Evolutionary conservation across 2,888 invertebrate species (phyloP), one percentile per base, ranked within the genome.

Genomic region (Dryomyza anilis): DNA sequence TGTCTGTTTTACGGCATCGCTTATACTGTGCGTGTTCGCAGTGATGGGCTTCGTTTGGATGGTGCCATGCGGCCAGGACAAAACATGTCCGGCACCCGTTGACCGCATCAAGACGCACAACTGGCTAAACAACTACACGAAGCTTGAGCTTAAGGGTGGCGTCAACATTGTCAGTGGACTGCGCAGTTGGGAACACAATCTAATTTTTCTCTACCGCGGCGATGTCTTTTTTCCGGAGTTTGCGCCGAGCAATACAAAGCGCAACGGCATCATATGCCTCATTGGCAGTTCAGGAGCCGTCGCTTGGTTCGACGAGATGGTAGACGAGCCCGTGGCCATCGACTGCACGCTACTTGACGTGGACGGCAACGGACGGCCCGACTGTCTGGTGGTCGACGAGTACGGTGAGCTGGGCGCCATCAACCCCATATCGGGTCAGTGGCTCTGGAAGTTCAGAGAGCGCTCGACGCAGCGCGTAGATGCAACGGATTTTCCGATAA

Each of bases 331-430:
- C 0, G 86, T 86, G 25, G 87, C 89, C 74, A 88, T 93, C 33
- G 89, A 92, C 76, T 94, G 94, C 76, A 86, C 88, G 25, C 81
- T 90, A 1, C 84, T 93, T 60, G 93, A 93, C 83, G 87, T 90
- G 0, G 89, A 92, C 78, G 85, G 84, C 58, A 90, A 92, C 77
- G 89, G 88, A 10, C 86, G 87, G 61, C 86, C 88, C 12, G 92
- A 93, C 75, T 94, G 94, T 71, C 85, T 94, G 62, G 87, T 93
- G 5, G 86, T 90, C 19, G 92, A 92, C 23, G 87, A 89, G 33
- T 88, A 87, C 69, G 92, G 92, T 0, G 84, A 89, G 64, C 70
- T 88, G 67, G 86, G 86, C 53, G 87, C 86, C 48, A 85, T 90
- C 12, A 86, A 89, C 74, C 86, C 89, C 5, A 82, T 86, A 6